A percentile compares a stretch with the other conserved stretches of the same genome.
Evolutionary conservation across 2,888 invertebrate genomes (phyloP).

Genomic region (Gisinianus flammeolus): DNA sequence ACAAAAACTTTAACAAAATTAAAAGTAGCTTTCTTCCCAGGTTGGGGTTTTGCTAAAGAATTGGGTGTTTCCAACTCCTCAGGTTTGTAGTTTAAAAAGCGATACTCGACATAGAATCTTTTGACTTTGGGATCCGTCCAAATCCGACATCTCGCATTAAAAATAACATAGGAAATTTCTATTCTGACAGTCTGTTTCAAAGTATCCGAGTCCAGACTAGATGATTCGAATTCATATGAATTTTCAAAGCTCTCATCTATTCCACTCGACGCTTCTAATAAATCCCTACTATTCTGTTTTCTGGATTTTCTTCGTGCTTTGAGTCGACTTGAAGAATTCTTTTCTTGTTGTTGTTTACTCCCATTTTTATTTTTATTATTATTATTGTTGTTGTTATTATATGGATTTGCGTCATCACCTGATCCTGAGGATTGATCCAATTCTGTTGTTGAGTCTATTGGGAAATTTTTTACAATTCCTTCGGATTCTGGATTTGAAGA

Average conservation of each 20-base stretch:
- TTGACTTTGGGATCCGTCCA: constrained; percentile 59
- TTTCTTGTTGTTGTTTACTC: background rate
- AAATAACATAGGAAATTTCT: constrained; percentile 37
- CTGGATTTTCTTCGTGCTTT: constrained; percentile 8
- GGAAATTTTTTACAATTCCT: constrained; percentile 7
- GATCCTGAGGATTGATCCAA: constrained; percentile 9
- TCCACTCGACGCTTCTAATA: background rate
- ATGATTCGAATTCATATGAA: constrained; percentile 15
- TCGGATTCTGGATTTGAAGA: background rate
- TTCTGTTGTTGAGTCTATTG: constrained; percentile 3
- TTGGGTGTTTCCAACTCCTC: constrained; percentile 63
- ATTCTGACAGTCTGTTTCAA: constrained; percentile 23
- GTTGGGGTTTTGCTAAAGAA: constrained; percentile 62
- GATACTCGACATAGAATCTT: constrained; percentile 63
- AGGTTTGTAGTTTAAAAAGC: constrained; percentile 62
- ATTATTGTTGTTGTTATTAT: background rate
- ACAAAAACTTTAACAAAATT: constrained; percentile 63
- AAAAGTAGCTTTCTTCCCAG: constrained; percentile 61
- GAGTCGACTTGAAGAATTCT: background rate
- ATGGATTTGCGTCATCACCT: background rate
- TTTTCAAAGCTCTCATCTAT: constrained; percentile 2
- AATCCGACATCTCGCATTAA: constrained; percentile 13
- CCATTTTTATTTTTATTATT: background rate
- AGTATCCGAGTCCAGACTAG: constrained; percentile 27
- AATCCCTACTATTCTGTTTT: background rate